These are phyloP conservation scores for Tetramorium simillimum DNA, from an alignment of 1,140 invertebrate species.

Conservation along the genomic window DNA sequence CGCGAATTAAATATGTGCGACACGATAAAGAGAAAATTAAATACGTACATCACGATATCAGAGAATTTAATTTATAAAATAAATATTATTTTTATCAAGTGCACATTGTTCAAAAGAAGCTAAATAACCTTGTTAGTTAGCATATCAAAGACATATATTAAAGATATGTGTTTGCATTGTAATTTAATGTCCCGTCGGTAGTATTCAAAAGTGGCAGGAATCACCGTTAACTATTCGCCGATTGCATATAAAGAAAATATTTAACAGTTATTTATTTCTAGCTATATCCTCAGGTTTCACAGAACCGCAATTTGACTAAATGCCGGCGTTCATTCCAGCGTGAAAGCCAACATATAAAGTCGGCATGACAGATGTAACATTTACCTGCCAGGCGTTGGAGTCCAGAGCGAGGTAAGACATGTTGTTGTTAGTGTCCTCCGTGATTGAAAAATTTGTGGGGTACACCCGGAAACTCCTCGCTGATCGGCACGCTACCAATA, in stretches of 20 bases:
- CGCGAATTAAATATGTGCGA: not conserved
- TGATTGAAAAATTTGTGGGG: slow-evolving; percentile 64
- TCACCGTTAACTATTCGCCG: not conserved
- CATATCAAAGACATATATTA: not conserved
- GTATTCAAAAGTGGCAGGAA: not conserved
- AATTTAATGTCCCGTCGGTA: not conserved
- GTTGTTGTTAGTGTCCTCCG: slow-evolving; percentile 77
- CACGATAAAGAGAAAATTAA: not conserved
- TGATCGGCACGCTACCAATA: slow-evolving; percentile 53
- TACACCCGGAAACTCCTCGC: slow-evolving; percentile 45
- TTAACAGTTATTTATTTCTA: not conserved
- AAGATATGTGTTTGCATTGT: not conserved
- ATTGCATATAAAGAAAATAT: not conserved
- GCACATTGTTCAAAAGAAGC: not conserved
- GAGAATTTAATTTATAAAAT: not conserved
- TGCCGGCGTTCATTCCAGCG: not conserved
- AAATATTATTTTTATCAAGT: not conserved
- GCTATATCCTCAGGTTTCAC: too few species aligned
- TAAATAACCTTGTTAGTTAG: not conserved
- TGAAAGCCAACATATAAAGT: not conserved
- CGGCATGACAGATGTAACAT: slow-evolving; percentile 66
- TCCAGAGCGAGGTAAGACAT: slow-evolving; percentile 85
- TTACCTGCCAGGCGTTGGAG: slow-evolving; percentile 85
- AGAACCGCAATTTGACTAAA: slow-evolving; percentile 10
- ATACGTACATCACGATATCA: too few species aligned